These are phyloP conservation scores for Ostrea edulis DNA, from an alignment of 1,140 invertebrate genomes.

Conservation along the genomic window DNA sequence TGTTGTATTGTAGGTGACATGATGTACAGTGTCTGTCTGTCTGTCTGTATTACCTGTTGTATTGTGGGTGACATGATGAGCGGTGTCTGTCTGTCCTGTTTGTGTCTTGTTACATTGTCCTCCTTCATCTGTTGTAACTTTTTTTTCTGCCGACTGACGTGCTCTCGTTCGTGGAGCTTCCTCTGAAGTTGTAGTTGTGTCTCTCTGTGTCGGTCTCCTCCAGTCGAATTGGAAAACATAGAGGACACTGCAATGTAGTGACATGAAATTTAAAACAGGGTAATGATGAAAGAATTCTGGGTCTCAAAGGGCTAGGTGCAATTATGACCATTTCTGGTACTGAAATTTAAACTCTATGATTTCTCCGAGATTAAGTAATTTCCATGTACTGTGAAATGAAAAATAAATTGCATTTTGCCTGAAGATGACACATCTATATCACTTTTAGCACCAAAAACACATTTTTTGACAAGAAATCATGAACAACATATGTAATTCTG, in stretches of 20 bases:
- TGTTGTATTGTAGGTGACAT: background rate
- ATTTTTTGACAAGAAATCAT: no score
- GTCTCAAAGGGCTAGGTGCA: no score
- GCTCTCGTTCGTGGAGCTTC: conserved; percentile 86
- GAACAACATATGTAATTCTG: no score
- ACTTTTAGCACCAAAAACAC: no score
- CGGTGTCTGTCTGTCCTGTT: conserved; percentile 52
- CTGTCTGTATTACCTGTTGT: conserved; percentile 40
- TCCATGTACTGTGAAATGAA: no score
- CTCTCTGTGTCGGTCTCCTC: conserved; percentile 82
- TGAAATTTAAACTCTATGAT: no score
- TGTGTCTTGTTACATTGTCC: conserved; percentile 61
- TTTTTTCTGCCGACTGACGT: conserved; percentile 86
- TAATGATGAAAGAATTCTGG: no score
- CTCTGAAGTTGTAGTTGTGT: conserved; percentile 84
- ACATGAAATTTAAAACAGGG: no score
- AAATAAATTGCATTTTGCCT: no score
- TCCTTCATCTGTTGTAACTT: conserved; percentile 83
- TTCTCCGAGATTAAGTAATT: no score
- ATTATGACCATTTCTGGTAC: no score
- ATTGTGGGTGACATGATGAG: conserved; percentile 49
- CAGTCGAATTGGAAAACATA: conserved; percentile 74
- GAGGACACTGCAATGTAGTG: conserved; percentile 71
- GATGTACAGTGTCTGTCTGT: background rate
- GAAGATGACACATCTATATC: no score